These are phyloP conservation scores for Agrochola lota DNA, from an alignment of 2,888 invertebrate species.

Conservation along the genomic window DNA sequence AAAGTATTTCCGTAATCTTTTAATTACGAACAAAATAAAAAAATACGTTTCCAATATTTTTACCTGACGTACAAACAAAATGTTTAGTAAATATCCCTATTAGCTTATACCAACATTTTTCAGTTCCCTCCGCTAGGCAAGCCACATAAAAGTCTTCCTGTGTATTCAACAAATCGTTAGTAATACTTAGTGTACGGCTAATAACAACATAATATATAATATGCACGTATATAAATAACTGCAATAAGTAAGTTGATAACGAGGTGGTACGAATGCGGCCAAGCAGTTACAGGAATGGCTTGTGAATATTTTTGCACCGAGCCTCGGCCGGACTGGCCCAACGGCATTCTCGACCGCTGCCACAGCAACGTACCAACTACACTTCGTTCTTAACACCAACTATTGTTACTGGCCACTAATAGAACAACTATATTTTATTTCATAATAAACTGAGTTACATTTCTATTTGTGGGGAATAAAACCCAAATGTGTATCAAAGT, in stretches of 20 bases:
- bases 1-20: too few relatives aligned
- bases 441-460: neutral
- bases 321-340: slow-evolving; percentile 80
- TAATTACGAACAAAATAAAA: too few relatives aligned
- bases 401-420: slow-evolving; percentile 36
- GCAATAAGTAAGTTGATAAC: slow-evolving; percentile 70
- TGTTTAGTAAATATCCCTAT: neutral
- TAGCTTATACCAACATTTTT: neutral
- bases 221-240: slow-evolving; percentile 53
- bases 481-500: neutral
- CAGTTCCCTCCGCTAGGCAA: neutral
- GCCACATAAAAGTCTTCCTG: neutral
- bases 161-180: slow-evolving; percentile 5
- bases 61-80: too few relatives aligned
- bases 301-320: slow-evolving; percentile 81
- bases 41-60: too few relatives aligned
- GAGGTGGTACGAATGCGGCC: slow-evolving; percentile 73
- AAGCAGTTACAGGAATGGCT: slow-evolving; percentile 77
- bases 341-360: slow-evolving; percentile 82
- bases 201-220: slow-evolving; percentile 34
- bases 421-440: neutral
- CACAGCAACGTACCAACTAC: slow-evolving; percentile 61
- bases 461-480: neutral
- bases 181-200: slow-evolving; percentile 20
- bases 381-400: slow-evolving; percentile 35